These are phyloP conservation scores for Indicator indicator DNA, from an alignment of 2,113 vertebrate species.

Conservation along the genomic window DNA sequence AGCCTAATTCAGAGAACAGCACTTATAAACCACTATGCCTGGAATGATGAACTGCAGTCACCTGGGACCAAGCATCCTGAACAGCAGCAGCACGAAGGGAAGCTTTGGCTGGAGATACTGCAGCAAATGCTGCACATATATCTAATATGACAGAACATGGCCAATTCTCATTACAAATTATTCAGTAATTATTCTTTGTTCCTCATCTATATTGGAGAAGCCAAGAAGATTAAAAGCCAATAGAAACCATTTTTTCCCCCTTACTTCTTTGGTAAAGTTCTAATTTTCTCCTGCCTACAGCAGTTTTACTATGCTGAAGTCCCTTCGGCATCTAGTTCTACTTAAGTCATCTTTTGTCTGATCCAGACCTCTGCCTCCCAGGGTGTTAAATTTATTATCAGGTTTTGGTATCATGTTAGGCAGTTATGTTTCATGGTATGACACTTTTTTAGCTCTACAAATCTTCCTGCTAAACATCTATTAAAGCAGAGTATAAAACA, in stretches of 20 bases:
- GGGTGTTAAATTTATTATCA: conserved; percentile 6
- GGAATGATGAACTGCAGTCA: not conserved
- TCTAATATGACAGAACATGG: not conserved
- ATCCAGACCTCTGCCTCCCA: not conserved
- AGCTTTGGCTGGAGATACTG: not conserved
- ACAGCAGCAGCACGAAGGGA: not conserved
- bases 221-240: conserved; percentile 6
- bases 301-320: conserved; percentile 20
- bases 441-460: not conserved
- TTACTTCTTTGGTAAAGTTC: not conserved
- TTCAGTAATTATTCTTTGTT: not conserved
- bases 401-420: not conserved
- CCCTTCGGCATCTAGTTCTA: not conserved
- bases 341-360: conserved; percentile 5
- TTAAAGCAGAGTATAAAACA: not conserved
- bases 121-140: not conserved
- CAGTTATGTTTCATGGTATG: not conserved
- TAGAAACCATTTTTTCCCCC: not conserved
- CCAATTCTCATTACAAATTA: not conserved
- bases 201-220: not conserved
- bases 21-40: not conserved
- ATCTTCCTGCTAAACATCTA: not conserved
- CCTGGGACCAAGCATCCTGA: not conserved
- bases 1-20: not conserved
- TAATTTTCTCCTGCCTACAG: not conserved